A percentile compares a stretch with the other conserved stretches of the same genome.
phyloP scores from a whole-genome alignment of 2,113 vertebrate genomes.

The Podarcis cretensis region DNA sequence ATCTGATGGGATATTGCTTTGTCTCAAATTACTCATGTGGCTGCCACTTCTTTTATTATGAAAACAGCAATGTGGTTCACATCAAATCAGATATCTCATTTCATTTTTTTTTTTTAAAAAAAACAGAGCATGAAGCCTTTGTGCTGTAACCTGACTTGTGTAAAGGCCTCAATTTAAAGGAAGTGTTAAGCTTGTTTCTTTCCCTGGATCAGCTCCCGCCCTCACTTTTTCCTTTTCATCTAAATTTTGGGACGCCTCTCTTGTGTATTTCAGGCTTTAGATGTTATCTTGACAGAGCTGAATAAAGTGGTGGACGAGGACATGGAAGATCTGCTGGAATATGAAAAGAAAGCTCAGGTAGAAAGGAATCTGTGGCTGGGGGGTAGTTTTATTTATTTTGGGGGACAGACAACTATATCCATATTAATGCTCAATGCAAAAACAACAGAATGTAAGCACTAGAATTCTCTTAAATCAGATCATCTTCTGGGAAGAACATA shows the following conservation, averaged over 20 bases:
- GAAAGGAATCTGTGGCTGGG: neutral
- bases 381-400: neutral
- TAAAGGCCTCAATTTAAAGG: slow-evolving; percentile 26
- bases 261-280: slow-evolving; percentile 46
- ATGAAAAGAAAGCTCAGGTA: slow-evolving; percentile 31
- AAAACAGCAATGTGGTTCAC: neutral
- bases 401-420: neutral
- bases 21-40: neutral
- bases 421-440: no score
- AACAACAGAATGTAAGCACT: neutral
- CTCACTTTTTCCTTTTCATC: slow-evolving; percentile 12
- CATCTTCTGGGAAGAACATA: neutral
- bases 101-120: neutral
- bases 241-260: slow-evolving; percentile 15
- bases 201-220: slow-evolving; percentile 24
- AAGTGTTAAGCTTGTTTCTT: slow-evolving; percentile 20
- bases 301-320: slow-evolving; percentile 36
- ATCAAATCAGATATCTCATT: neutral
- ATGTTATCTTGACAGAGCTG: slow-evolving; percentile 55
- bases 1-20: slow-evolving; percentile 2
- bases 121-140: neutral
- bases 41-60: neutral
- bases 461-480: neutral
- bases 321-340: slow-evolving; percentile 35
- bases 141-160: neutral